A percentile compares a stretch with the other conserved stretches of the same genome.
Evolutionary conservation across 2,113 vertebrate species (phyloP).

Genomic region (Sarotherodon lohbergeri): DNA sequence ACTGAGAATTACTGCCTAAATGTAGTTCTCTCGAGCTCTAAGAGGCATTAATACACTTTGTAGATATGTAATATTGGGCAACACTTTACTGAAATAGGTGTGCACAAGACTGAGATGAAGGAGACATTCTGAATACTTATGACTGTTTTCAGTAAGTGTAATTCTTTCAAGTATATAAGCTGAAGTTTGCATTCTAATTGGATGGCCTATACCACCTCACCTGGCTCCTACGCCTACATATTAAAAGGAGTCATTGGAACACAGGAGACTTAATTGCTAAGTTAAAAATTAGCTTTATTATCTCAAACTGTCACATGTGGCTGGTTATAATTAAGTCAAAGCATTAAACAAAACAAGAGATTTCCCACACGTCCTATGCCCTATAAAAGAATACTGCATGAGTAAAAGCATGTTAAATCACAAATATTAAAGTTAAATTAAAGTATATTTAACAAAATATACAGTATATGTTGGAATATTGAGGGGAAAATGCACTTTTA

Average conservation of each 20-base stretch:
- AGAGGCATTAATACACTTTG: not conserved
- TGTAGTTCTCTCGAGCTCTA: rapidly evolving
- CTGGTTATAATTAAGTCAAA: not conserved
- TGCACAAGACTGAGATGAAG: not conserved
- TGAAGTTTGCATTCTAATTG: not conserved
- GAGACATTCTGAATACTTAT: not conserved
- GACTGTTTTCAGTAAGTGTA: not conserved
- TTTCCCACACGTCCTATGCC: not conserved
- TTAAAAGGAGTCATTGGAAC: not conserved
- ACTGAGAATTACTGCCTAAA: not conserved
- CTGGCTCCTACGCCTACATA: not conserved
- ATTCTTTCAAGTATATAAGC: not conserved
- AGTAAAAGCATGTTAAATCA: not conserved
- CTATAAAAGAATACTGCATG: not conserved
- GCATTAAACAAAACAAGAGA: not conserved
- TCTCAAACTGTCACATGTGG: not conserved
- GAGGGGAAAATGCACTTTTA: not conserved
- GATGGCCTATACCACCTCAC: not conserved
- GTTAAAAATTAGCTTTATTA: not conserved
- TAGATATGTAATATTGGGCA: not conserved
- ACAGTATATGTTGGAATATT: not conserved
- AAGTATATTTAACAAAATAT: not conserved
- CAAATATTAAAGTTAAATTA: not conserved
- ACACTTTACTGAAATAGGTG: not conserved
- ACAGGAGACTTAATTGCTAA: not conserved